phyloP scores from a whole-genome alignment of 1,140 invertebrate species.

The Drosophila obscura region DNA sequence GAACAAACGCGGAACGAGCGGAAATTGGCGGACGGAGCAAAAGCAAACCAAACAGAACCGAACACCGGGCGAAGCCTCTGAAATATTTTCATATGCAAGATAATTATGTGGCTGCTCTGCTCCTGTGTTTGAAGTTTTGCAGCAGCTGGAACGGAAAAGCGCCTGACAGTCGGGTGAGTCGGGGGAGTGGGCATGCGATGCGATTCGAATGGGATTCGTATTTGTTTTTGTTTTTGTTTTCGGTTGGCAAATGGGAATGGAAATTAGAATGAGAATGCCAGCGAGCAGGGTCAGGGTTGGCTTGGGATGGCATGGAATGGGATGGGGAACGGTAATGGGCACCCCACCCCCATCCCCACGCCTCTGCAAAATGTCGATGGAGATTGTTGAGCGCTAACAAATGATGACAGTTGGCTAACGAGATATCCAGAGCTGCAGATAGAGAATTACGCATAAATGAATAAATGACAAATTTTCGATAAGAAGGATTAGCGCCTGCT shows the following conservation, averaged over 20 bases:
- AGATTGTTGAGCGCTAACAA: conserved; percentile 55
- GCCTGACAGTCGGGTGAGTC: background rate
- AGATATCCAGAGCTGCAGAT: conserved; percentile 56
- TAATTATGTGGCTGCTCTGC: conserved; percentile 61
- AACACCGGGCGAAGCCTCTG: conserved; percentile 58
- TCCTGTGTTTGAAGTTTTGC: conserved; percentile 55
- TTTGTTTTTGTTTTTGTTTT: no score
- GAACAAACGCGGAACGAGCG: conserved; percentile 16
- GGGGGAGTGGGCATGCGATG: conserved; percentile 1
- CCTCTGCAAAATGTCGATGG: conserved; percentile 12
- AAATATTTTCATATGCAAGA: conserved; percentile 76
- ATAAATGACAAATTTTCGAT: conserved; percentile 67
- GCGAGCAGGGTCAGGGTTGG: no score
- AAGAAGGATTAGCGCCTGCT: conserved; percentile 61
- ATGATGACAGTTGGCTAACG: conserved; percentile 79
- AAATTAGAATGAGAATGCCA: background rate
- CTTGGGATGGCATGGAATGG: no score
- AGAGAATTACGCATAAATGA: conserved; percentile 49
- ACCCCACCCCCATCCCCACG: no score
- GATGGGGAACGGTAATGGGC: no score
- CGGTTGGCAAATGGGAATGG: no score
- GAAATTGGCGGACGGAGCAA: conserved; percentile 24
- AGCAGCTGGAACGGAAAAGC: conserved; percentile 64
- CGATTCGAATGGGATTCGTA: background rate
- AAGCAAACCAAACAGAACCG: conserved; percentile 2